phyloP scores from a whole-genome alignment of 2,888 invertebrate species.

The Carpatolechia fugitivella region DNA sequence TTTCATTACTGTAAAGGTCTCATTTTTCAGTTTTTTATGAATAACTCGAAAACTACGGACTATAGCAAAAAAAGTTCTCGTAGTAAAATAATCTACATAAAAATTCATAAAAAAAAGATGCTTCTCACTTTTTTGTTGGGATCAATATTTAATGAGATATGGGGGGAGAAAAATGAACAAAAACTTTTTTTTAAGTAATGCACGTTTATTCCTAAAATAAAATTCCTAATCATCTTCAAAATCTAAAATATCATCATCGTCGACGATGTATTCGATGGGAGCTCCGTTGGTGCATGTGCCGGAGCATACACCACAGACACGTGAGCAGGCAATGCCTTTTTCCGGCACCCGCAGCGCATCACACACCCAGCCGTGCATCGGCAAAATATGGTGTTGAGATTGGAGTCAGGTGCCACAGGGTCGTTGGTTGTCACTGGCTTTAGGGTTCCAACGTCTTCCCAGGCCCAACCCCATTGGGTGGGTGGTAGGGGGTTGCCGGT shows the following conservation, averaged over 20 bases:
- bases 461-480: constrained; percentile 11
- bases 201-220: constrained; percentile 8
- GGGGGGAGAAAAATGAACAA: constrained; percentile 3
- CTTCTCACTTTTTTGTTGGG: background rate
- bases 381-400: no score
- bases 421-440: background rate
- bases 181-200: no score
- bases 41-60: background rate
- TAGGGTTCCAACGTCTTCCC: background rate
- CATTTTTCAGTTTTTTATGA: no score
- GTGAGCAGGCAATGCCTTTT: constrained; percentile 21
- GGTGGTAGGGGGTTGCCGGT: constrained; percentile 16
- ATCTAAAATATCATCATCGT: constrained; percentile 9
- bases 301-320: constrained; percentile 16
- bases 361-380: constrained; percentile 19
- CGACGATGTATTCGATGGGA: constrained; percentile 14
- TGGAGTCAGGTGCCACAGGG: no score
- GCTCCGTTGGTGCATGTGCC: no score
- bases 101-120: background rate
- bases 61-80: background rate
- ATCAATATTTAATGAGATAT: background rate
- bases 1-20: no score
- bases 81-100: background rate
- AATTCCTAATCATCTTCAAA: constrained; percentile 10
- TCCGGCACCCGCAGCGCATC: constrained; percentile 23